Conservation (phyloP, 2,888 invertebrate genomes). For the Pseudococcus jackbeardsleyi region DNA sequence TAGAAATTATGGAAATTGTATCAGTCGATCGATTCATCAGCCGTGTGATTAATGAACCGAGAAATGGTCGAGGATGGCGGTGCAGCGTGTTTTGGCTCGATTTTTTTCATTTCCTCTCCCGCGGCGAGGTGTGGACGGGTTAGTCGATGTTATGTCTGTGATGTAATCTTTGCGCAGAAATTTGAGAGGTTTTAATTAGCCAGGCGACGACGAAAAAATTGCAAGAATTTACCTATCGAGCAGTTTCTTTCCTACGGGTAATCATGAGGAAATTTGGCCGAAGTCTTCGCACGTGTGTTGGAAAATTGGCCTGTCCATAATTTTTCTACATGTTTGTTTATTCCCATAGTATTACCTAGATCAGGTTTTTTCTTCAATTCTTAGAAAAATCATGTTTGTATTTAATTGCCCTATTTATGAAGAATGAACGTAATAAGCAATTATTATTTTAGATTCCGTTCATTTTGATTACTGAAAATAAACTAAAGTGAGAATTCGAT, state of each 20-base stretch:
- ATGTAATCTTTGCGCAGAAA: background rate
- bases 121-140: background rate
- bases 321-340: background rate
- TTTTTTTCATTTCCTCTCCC: background rate
- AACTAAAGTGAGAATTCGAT: too few species aligned
- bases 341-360: background rate
- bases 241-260: background rate
- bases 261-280: too few species aligned
- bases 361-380: background rate
- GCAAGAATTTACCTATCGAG: background rate
- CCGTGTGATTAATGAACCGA: background rate
- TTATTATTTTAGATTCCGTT: background rate
- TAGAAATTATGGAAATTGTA: background rate
- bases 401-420: constrained; percentile 7
- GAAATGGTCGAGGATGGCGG: background rate
- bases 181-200: constrained; percentile 7
- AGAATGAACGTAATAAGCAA: background rate
- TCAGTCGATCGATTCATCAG: constrained; percentile 16
- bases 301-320: background rate
- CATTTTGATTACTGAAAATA: background rate
- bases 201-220: background rate
- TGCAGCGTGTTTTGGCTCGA: constrained; percentile 1
- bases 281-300: background rate
- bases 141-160: constrained; percentile 16
- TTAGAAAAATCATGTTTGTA: background rate